Evolutionary conservation across 1,140 invertebrate genomes (phyloP), one percentile per base, ranked within the genome.

Genomic region (Acromyrmex echinatior): DNA sequence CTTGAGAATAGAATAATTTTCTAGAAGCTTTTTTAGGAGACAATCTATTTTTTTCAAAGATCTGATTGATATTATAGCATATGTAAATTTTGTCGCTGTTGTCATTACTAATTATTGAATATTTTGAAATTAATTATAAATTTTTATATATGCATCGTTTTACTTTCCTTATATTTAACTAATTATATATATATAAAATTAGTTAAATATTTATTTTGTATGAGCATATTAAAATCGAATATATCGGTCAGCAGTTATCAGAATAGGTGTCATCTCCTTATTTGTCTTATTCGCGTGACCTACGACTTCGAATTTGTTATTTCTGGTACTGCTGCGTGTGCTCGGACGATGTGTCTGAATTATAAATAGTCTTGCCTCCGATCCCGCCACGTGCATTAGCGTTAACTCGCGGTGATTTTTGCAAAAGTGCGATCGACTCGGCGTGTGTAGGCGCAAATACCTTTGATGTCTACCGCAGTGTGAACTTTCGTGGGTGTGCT

Each of bases 371-470:
- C 68, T 35, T 14, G 25, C 51, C 65, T 70, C 58, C 73, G 77
- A 87, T 87, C 56, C 7, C 86, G 62, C 53, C 86, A 77, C 63
- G 65, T 71, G 39, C 86, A 70, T 88, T 82, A 71, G 77, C 86
- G 87, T 82, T 79, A 86, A 21, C 60, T 39, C 45, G 79, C 71
- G 21, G 14, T 39, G 25, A 65, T 87, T 87, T 85, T 85, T 87
- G 49, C 35, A 25, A 73, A 73, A 74, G 66, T 12, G 25, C 53
- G 28, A 73, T 87, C 62, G 21, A 49, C 5, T 53, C 12, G 49
- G 3, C 10, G n/a, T 9, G 10, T 60, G 74, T 86, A 53, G 82
- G 49, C 39, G 74, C 39, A 49, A 49, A 77, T 35, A n/a, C 21
- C 31, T 86, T 86, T 86, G 82, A 86, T 74, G 58, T 84, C 53